These are phyloP conservation scores for Sciurus carolinensis DNA, from an alignment of 2,797 vertebrate genomes.

Conservation along the genomic window DNA sequence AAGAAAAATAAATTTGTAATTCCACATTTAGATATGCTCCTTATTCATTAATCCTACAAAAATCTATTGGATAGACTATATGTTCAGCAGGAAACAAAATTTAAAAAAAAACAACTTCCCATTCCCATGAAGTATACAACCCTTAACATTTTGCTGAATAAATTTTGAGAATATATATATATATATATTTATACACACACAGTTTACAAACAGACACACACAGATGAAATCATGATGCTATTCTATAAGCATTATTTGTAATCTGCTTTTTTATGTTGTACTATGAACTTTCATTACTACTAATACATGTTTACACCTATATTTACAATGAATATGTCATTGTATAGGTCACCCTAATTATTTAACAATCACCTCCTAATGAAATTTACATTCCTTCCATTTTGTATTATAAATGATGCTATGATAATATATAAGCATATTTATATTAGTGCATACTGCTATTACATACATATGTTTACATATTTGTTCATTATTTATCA, in stretches of 20 bases:
- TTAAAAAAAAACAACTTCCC: background rate
- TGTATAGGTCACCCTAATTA: background rate
- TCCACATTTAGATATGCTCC: background rate
- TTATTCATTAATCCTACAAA: background rate
- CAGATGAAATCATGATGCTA: background rate
- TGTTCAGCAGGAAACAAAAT: background rate
- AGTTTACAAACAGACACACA: background rate
- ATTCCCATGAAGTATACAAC: background rate
- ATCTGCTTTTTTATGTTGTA: background rate
- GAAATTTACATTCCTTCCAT: background rate
- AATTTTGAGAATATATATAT: background rate
- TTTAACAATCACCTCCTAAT: background rate
- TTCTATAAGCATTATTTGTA: constrained; percentile 27
- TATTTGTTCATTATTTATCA: background rate
- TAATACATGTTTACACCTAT: background rate
- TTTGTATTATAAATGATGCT: background rate
- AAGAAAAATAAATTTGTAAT: background rate
- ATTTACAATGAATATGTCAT: constrained; percentile 20
- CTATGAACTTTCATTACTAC: background rate
- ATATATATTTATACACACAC: background rate
- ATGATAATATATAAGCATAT: background rate
- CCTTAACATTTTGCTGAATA: background rate
- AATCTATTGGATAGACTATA: background rate
- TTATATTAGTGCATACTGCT: background rate
- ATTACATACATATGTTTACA: background rate